Conservation (phyloP, 2,113 vertebrate species). For the Coptodon rendalli region DNA sequence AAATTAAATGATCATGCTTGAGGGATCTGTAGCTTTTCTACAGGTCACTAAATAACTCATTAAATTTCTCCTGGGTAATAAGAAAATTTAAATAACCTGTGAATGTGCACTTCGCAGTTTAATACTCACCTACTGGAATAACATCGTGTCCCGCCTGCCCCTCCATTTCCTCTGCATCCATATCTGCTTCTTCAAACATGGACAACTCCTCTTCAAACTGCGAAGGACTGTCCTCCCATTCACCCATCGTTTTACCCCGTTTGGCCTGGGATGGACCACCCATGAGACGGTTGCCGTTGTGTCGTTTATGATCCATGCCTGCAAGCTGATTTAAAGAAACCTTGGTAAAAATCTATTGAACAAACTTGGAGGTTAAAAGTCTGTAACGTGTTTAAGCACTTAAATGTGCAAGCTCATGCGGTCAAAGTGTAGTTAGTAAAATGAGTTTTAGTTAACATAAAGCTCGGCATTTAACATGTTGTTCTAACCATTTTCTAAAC, state of each 20-base stretch:
- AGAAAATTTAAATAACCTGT: background rate
- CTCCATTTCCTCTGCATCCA: conserved; percentile 73
- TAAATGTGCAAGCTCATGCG: background rate
- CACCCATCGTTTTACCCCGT: conserved; percentile 45
- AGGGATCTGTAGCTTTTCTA: background rate
- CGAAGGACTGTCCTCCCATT: conserved; percentile 81
- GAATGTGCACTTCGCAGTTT: background rate
- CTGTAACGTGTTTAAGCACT: background rate
- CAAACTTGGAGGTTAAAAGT: background rate
- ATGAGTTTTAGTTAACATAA: background rate
- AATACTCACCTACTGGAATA: conserved; percentile 73
- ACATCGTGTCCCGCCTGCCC: conserved; percentile 73
- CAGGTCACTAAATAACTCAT: background rate
- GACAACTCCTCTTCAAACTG: conserved; percentile 83
- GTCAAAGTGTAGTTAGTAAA: background rate
- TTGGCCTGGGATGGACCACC: conserved; percentile 67
- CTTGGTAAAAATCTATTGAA: background rate
- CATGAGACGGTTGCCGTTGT: conserved; percentile 30
- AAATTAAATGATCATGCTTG: background rate
- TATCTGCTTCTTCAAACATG: conserved; percentile 80
- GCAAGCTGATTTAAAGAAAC: background rate
- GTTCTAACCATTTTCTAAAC: background rate
- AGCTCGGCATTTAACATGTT: background rate
- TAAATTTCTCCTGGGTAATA: background rate
- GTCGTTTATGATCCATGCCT: conserved; percentile 71